Evolutionary conservation across 2,797 vertebrate genomes (phyloP).

Genomic region (Galagoides demidoff): DNA sequence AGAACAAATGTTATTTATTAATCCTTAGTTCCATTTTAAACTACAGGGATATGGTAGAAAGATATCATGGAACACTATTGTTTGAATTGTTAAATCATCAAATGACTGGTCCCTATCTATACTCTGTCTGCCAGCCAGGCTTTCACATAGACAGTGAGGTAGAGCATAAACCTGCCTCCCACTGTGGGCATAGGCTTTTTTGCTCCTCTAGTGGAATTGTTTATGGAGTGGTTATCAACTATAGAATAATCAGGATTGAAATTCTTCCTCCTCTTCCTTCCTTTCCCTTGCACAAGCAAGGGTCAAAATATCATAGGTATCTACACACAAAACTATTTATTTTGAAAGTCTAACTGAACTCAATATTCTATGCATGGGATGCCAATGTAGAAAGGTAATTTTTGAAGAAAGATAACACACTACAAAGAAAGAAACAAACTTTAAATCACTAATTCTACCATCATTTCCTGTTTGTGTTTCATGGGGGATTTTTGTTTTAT

Average conservation of each 20-base stretch:
- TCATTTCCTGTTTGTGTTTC: background rate
- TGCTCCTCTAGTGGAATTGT: background rate
- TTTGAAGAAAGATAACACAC: background rate
- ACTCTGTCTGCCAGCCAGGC: background rate
- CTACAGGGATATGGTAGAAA: background rate
- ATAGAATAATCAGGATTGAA: slow-evolving; percentile 3
- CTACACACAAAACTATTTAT: background rate
- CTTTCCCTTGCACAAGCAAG: background rate
- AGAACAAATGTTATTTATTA: background rate
- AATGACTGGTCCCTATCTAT: background rate
- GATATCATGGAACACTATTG: background rate
- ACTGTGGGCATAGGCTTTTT: background rate
- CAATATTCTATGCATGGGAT: background rate
- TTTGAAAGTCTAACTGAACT: background rate
- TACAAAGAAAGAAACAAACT: background rate
- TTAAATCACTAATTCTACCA: background rate
- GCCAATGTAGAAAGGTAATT: background rate
- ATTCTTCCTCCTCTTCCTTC: background rate
- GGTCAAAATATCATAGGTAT: background rate
- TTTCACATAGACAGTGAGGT: background rate
- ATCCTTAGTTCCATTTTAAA: background rate
- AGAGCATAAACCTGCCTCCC: background rate
- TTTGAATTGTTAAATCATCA: background rate
- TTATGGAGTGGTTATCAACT: background rate
- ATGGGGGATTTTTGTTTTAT: background rate